Evolutionary conservation across 2,113 vertebrate species (phyloP).

Genomic region (Puffinus mauretanicus): DNA sequence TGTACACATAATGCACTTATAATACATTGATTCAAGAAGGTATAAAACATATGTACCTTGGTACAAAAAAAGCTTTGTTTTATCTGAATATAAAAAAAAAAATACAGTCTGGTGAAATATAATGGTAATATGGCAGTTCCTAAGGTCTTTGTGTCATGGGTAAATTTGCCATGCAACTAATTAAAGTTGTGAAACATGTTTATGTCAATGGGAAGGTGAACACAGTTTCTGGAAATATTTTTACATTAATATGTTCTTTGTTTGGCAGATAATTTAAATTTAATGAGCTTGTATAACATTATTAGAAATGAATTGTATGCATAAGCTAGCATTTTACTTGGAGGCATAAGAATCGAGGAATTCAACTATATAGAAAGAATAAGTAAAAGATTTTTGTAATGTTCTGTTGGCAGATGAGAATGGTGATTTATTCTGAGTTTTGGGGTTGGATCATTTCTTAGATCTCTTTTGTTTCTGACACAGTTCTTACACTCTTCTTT

Average conservation of each 20-base stretch:
- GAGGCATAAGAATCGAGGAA: not conserved
- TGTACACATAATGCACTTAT: not conserved
- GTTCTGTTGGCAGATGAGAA: not conserved
- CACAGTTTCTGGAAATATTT: not conserved
- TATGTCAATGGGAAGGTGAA: not conserved
- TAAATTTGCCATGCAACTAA: not conserved
- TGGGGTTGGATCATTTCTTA: not conserved
- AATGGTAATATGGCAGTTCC: not conserved
- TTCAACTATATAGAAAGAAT: not conserved
- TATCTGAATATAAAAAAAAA: not conserved
- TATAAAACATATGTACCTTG: not conserved
- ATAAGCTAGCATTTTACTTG: not conserved
- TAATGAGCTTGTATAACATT: not conserved
- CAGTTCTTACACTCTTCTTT: not conserved
- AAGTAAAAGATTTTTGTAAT: not conserved
- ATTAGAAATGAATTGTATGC: not conserved
- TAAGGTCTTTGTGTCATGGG: not conserved
- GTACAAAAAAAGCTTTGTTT: not conserved
- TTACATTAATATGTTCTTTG: not conserved
- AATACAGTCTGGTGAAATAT: not conserved
- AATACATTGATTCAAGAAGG: not conserved
- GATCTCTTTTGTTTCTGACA: not conserved
- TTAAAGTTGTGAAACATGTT: not conserved
- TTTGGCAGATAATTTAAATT: not conserved
- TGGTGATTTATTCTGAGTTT: not conserved